A percentile compares a stretch with the other conserved stretches of the same genome.
These are phyloP conservation scores for Drosophila lutescens DNA, from an alignment of 2,888 invertebrate species.

Conservation along the genomic window DNA sequence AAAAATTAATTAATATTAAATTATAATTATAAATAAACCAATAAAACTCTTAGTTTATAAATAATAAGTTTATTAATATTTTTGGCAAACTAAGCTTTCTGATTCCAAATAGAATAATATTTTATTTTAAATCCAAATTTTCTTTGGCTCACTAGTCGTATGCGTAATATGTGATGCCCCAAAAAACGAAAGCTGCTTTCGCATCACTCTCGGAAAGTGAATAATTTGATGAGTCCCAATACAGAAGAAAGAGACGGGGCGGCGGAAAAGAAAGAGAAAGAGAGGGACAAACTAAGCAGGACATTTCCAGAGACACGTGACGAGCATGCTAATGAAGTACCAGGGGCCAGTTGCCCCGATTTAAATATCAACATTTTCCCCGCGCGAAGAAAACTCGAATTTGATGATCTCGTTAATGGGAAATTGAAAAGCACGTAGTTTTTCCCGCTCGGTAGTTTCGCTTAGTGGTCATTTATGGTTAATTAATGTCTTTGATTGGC, in stretches of 20 bases:
- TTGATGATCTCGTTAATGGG: slow-evolving; percentile 70
- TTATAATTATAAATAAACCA: too few relatives aligned
- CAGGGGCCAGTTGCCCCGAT: slow-evolving; percentile 13
- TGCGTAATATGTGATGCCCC: background rate
- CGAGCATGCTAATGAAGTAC: slow-evolving; percentile 57
- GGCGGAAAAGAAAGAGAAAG: background rate
- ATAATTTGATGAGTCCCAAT: slow-evolving; percentile 7
- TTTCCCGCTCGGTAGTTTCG: slow-evolving; percentile 15
- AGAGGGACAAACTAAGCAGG: slow-evolving; percentile 11
- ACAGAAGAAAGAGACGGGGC: background rate
- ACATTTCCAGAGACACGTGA: slow-evolving; percentile 48
- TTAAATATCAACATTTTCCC: slow-evolving; percentile 50
- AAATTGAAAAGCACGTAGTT: slow-evolving; percentile 61
- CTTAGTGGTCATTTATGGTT: slow-evolving; percentile 38
- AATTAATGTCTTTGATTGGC: slow-evolving; percentile 39
- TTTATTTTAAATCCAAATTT: background rate
- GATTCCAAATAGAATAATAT: too few relatives aligned
- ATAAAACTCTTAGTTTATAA: too few relatives aligned
- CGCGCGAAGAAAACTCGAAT: slow-evolving; percentile 50
- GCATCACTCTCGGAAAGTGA: slow-evolving; percentile 1
- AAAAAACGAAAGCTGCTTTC: background rate
- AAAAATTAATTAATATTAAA: too few relatives aligned
- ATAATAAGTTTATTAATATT: too few relatives aligned
- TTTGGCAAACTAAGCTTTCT: too few relatives aligned
- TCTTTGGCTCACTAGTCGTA: background rate